Evolutionary conservation across 1,140 invertebrate genomes (phyloP).

Genomic region (Pseudomyrmex pallidus): DNA sequence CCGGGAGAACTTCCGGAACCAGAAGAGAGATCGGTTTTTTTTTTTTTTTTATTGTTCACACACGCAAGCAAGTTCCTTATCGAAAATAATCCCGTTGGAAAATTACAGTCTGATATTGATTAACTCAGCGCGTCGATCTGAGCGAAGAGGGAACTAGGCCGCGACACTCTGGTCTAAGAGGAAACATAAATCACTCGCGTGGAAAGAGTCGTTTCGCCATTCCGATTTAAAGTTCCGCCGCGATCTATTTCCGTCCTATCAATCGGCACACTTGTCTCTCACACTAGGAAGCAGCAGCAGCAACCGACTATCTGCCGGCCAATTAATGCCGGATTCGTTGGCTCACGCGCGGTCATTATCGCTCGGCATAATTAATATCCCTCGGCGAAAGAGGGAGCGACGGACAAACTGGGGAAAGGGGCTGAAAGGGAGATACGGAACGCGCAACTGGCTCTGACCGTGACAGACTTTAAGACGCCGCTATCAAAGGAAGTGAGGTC

Average conservation of each 20-base stretch:
- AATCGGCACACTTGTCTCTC: constrained; percentile 53
- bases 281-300: constrained; percentile 54
- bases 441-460: constrained; percentile 63
- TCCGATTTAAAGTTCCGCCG: constrained; percentile 59
- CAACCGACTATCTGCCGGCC: constrained; percentile 63
- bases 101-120: constrained; percentile 57
- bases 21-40: neutral
- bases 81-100: constrained; percentile 34
- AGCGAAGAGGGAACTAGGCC: constrained; percentile 53
- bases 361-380: constrained; percentile 72
- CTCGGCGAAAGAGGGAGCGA: constrained; percentile 52
- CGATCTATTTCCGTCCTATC: constrained; percentile 70
- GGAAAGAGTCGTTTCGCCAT: constrained; percentile 45
- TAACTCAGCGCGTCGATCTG: constrained; percentile 35
- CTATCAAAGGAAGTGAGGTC: constrained; percentile 84
- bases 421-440: constrained; percentile 61
- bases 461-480: constrained; percentile 77
- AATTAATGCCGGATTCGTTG: constrained; percentile 71
- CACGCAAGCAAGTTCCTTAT: neutral
- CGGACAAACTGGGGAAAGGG: constrained; percentile 60
- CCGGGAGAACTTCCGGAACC: neutral
- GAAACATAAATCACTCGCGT: constrained; percentile 54
- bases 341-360: constrained; percentile 66
- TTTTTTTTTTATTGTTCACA: neutral
- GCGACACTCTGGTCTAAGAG: constrained; percentile 46